Conservation (phyloP, 1,140 invertebrate genomes). For the Drosophila seguyi region DNA sequence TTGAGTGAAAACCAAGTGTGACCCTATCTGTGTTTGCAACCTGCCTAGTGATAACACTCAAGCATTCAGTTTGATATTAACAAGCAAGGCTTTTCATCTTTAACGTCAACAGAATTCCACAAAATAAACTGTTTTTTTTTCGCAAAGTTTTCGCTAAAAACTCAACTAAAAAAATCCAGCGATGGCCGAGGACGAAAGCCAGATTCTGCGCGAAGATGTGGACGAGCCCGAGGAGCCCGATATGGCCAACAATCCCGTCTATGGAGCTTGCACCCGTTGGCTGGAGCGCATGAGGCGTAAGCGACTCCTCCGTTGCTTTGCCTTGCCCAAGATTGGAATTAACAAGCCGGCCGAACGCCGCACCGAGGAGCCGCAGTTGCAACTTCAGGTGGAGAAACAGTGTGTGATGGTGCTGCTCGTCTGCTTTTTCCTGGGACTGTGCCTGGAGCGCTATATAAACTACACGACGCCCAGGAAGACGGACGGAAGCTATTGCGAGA, state of each 20-base stretch:
- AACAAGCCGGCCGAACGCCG: no score
- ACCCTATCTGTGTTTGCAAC: no score
- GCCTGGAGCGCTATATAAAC: not conserved
- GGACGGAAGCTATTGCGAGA: not conserved
- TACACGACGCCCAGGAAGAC: not conserved
- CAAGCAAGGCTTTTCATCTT: not conserved
- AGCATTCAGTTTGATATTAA: not conserved
- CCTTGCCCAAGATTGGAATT: not conserved
- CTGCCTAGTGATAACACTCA: not conserved
- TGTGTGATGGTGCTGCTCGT: not conserved
- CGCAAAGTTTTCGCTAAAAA: not conserved
- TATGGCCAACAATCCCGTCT: no score
- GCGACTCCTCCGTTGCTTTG: not conserved
- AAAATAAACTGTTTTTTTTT: not conserved
- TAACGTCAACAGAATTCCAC: not conserved
- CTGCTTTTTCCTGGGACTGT: not conserved
- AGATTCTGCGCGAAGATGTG: not conserved
- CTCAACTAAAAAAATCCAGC: not conserved
- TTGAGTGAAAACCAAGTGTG: not conserved
- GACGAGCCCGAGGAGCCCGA: not conserved
- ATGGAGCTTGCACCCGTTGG: not conserved
- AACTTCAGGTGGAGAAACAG: not conserved
- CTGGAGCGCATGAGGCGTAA: not conserved
- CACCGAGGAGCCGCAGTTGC: not conserved
- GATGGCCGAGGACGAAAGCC: not conserved